These are phyloP conservation scores for Cybosia mesomella DNA, from an alignment of 2,888 invertebrate genomes.

Conservation along the genomic window DNA sequence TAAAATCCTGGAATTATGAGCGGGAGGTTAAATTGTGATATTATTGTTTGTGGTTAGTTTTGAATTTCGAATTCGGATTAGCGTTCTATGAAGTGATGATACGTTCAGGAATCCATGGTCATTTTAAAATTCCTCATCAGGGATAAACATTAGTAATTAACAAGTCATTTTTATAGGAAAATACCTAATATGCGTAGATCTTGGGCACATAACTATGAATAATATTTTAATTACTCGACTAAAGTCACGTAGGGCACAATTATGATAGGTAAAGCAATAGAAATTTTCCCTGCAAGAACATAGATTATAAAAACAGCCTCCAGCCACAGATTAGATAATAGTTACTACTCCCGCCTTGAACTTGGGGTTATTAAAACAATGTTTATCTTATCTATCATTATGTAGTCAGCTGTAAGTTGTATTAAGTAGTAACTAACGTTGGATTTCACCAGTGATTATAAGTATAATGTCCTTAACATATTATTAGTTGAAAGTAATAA, in stretches of 20 bases:
- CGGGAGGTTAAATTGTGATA: conserved; percentile 9
- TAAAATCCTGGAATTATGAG: conserved; percentile 55
- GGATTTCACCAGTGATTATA: not conserved
- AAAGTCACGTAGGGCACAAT: not conserved
- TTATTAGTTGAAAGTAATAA: too few species aligned
- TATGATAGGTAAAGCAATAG: too few species aligned
- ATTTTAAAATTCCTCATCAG: not conserved
- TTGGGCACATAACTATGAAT: not conserved
- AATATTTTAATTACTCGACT: not conserved
- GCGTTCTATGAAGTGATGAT: conserved; percentile 5
- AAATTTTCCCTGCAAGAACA: not conserved
- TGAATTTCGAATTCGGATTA: conserved; percentile 17
- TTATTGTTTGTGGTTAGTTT: conserved; percentile 20
- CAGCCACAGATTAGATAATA: not conserved
- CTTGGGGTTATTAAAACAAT: not conserved
- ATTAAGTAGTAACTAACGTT: not conserved
- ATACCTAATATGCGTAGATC: not conserved
- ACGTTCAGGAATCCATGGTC: not conserved
- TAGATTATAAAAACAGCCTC: not conserved
- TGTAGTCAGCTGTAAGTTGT: not conserved
- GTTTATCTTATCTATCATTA: not conserved
- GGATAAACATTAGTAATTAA: not conserved
- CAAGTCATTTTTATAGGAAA: not conserved
- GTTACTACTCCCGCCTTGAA: not conserved
- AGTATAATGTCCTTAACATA: too few species aligned